Conservation (phyloP, 1,140 invertebrate species). For the Adoxophyes honmai region DNA sequence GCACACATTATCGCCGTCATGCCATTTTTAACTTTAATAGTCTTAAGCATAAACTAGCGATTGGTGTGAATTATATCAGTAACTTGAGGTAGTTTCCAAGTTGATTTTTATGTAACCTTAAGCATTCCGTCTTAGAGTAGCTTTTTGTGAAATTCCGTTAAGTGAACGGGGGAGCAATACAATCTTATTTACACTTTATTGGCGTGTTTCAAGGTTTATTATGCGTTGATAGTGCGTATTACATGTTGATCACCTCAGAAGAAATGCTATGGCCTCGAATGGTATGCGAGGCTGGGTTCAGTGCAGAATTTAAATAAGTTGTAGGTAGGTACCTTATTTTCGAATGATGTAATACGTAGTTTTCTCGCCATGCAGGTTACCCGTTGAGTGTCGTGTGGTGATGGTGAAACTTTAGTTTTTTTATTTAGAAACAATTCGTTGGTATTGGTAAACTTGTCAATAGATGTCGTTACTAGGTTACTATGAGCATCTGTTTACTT, state of each 20-base stretch:
- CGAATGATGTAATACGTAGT: not conserved
- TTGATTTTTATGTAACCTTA: conserved; percentile 11
- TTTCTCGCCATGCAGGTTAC: too few species aligned
- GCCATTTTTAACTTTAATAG: conserved; percentile 26
- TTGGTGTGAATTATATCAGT: conserved; percentile 18
- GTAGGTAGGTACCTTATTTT: not conserved
- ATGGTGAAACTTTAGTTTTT: too few species aligned
- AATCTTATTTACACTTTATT: conserved; percentile 19
- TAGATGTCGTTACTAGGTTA: conserved; percentile 2
- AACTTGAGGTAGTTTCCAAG: not conserved
- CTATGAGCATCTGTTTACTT: too few species aligned
- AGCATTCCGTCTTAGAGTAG: conserved; percentile 5
- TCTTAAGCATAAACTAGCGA: conserved; percentile 17
- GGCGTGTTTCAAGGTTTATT: conserved; percentile 18
- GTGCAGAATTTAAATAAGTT: conserved; percentile 5
- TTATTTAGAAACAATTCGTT: too few species aligned
- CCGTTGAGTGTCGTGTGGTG: conserved; percentile 9
- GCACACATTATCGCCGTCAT: conserved; percentile 12
- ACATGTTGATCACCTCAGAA: conserved; percentile 54
- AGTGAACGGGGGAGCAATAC: conserved; percentile 22
- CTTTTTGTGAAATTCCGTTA: conserved; percentile 32
- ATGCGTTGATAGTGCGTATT: not conserved
- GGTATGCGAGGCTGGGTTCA: conserved; percentile 32
- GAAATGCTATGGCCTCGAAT: conserved; percentile 58
- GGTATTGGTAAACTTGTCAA: not conserved